Evolutionary conservation across 2,888 invertebrate species (phyloP).

Genomic region (Acanthosepion lycidas): DNA sequence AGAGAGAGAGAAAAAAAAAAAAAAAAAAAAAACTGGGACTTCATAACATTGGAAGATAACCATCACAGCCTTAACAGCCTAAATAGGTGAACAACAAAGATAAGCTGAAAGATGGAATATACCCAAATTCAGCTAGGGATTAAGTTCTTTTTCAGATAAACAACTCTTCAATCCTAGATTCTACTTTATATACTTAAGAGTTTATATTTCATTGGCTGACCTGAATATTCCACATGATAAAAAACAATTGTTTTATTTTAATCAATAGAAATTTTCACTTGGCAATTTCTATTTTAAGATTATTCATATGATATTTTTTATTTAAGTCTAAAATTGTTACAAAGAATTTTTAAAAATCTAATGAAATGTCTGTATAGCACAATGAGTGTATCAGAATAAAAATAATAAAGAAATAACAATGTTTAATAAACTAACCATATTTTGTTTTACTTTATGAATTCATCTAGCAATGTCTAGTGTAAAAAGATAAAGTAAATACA

Average conservation of each 20-base stretch:
- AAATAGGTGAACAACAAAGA: neutral
- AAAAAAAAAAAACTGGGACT: neutral
- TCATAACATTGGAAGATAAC: neutral
- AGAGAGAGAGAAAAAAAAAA: neutral
- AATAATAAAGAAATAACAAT: no score
- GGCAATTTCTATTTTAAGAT: neutral
- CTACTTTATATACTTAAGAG: neutral
- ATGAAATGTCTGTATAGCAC: no score
- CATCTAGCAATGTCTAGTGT: no score
- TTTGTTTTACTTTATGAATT: no score
- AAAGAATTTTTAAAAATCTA: no score
- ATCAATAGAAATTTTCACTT: neutral
- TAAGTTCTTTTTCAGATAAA: neutral
- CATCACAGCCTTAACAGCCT: neutral
- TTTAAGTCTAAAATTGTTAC: neutral
- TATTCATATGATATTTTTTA: neutral
- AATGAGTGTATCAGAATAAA: no score
- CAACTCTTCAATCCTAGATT: neutral
- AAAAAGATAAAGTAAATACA: no score
- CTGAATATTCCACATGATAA: neutral
- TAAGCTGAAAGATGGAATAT: neutral
- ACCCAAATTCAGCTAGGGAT: neutral
- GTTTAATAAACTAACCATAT: no score
- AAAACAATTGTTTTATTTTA: neutral
- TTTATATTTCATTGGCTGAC: conserved; percentile 20